These are phyloP conservation scores for Phytoseiulus persimilis DNA, from an alignment of 2,888 invertebrate species.

Conservation along the genomic window DNA sequence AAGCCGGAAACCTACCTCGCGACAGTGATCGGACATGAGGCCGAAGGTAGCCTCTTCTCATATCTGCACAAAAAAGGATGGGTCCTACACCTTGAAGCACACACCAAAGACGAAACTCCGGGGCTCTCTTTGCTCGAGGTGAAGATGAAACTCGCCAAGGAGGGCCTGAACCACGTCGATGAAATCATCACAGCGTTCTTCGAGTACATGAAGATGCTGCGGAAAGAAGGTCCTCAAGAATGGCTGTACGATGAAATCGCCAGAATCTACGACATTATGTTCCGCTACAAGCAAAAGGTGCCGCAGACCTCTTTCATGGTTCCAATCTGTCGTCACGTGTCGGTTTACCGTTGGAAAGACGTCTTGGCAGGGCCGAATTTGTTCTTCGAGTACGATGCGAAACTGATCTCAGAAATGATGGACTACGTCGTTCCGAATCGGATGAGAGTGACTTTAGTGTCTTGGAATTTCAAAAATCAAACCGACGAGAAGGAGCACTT, in stretches of 20 bases:
- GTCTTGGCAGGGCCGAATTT: neutral
- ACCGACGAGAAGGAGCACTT: neutral
- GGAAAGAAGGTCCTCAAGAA: neutral
- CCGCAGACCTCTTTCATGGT: neutral
- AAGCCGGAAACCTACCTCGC: neutral
- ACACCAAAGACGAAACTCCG: constrained; percentile 17
- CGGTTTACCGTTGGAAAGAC: constrained; percentile 6
- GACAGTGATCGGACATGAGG: neutral
- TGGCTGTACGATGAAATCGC: constrained; percentile 20
- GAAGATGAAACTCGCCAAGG: constrained; percentile 6
- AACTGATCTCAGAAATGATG: constrained; percentile 10
- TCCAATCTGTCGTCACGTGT: neutral
- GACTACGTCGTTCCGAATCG: neutral
- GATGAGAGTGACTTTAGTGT: neutral
- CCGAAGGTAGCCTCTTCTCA: constrained; percentile 9
- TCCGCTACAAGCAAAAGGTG: neutral
- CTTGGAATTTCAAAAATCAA: neutral
- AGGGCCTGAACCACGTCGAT: constrained; percentile 11
- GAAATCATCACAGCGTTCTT: constrained; percentile 33
- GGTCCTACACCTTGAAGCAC: neutral
- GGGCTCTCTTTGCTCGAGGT: neutral
- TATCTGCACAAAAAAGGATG: constrained; percentile 23
- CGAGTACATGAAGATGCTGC: constrained; percentile 18
- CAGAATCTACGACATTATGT: constrained; percentile 17
- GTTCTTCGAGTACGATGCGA: neutral